Evolutionary conservation across 1,140 invertebrate species (phyloP), one percentile per base, ranked within the genome.

Genomic region (Drosophila ananassae): DNA sequence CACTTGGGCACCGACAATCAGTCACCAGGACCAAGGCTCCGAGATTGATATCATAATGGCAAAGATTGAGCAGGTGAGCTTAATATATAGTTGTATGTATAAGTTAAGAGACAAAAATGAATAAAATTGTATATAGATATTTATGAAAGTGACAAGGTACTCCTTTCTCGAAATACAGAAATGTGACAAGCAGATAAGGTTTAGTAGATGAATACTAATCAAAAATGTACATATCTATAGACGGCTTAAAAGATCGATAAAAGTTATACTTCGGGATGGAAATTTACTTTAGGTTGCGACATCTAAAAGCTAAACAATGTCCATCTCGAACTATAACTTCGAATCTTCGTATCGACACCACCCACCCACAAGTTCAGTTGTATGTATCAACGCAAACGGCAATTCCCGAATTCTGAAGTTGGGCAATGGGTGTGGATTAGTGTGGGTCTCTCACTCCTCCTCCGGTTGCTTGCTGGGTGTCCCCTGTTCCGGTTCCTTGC

Each of bases 41-140:
- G 97, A 98, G 93, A 97, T 98, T 83, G 97, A 98, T 92, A 94
- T 96, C 87, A 97, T 98, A 90, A 98, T 98, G 96, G 97, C 97
- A 66, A 98, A 98, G 93, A 97, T 98, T 80, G 97, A 98, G 92
- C 97, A 98, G 92, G 95, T 90, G 74, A 66, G 73, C 17, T 22
- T 2, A 12, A 4, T 4, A 5, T 25, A 9, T 0, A 24, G 10
- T 8, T 28, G 9, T n/a, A 1, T 1, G 2, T 30, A 41, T 9
- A 3, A 32, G 2, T 8, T 8, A 32, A 32, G 32, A 32, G 32
- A 8, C 9, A 37, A 37, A 37, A 3, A 37, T 37, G 10, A 4
- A 12, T 12, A 37, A 37, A 12, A 37, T 37, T 37, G 6, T 52
- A 21, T 12, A 30, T 41, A 52, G 32, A 21, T 28, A 10, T 64